Evolutionary conservation across 2,113 vertebrate species (phyloP).

Genomic region (Petroica traversi): DNA sequence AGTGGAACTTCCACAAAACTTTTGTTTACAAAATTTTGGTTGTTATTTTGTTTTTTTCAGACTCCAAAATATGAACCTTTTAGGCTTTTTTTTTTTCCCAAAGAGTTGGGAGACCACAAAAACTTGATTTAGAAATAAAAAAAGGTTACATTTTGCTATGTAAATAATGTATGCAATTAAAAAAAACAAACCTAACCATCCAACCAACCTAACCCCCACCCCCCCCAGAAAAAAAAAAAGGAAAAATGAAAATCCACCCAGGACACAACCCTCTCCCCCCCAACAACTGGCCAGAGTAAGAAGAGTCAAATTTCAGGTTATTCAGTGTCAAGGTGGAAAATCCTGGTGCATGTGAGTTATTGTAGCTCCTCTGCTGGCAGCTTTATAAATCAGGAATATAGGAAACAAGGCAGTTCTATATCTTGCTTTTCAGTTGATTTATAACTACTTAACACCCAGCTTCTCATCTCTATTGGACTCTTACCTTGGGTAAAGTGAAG

Average conservation of each 20-base stretch:
- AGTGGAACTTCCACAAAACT: not conserved
- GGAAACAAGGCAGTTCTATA: not conserved
- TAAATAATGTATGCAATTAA: not conserved
- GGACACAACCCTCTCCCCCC: not conserved
- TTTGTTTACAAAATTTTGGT: not conserved
- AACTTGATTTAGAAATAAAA: not conserved
- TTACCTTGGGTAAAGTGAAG: not conserved
- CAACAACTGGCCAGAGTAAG: not conserved
- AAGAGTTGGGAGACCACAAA: not conserved
- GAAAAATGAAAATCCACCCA: not conserved
- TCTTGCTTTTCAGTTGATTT: not conserved
- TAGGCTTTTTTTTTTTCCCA: not conserved
- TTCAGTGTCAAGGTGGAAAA: not conserved
- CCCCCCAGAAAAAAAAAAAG: not conserved
- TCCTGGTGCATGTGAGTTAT: not conserved
- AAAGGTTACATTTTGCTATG: not conserved
- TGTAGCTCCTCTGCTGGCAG: not conserved
- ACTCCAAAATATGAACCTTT: not conserved
- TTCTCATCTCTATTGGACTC: not conserved
- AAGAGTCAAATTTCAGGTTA: not conserved
- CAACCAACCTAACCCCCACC: accelerated
- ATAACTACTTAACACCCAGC: not conserved
- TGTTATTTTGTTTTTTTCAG: not conserved
- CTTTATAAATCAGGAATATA: not conserved
- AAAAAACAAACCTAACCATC: not conserved